Conservation (phyloP, 2,888 invertebrate species). For the Suillia variegata region DNA sequence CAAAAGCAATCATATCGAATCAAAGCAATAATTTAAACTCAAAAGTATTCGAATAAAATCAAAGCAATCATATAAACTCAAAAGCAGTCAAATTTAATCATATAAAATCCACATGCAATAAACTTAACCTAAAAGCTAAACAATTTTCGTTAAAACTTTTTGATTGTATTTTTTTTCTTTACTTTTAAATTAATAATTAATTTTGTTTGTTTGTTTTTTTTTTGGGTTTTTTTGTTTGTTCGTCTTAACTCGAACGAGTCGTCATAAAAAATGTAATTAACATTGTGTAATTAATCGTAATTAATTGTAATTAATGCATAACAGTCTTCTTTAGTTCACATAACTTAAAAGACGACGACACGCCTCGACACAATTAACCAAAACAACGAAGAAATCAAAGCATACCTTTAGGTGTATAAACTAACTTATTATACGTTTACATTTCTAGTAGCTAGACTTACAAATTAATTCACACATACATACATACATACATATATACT, state of each 20-base stretch:
- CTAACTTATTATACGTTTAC: not conserved
- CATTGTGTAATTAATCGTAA: constrained; percentile 38
- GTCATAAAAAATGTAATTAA: not conserved
- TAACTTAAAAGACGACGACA: constrained; percentile 29
- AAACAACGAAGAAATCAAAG: not conserved
- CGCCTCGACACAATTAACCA: too few relatives aligned
- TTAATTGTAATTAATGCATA: constrained; percentile 50
- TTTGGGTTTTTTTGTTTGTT: not conserved
- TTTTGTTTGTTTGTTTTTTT: not conserved
- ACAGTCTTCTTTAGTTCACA: constrained; percentile 60
- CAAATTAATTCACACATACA: too few relatives aligned
- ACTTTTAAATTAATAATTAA: not conserved
- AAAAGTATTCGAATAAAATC: not conserved
- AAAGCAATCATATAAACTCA: not conserved
- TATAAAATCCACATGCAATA: not conserved
- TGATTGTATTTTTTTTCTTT: too few relatives aligned
- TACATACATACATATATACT: not conserved
- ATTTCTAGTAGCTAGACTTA: not conserved
- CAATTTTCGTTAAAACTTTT: too few relatives aligned
- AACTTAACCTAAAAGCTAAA: not conserved
- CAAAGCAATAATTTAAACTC: too few relatives aligned
- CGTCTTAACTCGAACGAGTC: not conserved
- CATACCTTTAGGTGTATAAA: not conserved
- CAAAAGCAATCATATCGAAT: too few relatives aligned
- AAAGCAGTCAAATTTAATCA: not conserved